phyloP scores from a whole-genome alignment of 1,140 invertebrate species.

The Harpegnathos saltator region DNA sequence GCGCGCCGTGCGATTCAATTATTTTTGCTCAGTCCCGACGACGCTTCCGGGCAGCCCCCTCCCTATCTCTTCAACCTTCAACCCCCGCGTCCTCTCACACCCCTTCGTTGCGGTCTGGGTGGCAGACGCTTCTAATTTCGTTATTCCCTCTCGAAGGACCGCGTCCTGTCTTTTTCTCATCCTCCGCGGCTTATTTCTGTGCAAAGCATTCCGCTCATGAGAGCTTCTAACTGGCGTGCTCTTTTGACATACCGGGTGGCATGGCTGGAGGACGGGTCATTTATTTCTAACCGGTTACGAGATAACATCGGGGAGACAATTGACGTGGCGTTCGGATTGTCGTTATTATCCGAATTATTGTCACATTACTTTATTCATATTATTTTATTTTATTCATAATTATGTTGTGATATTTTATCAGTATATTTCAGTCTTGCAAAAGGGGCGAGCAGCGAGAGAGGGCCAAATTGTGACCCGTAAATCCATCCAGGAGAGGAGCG shows the following conservation, averaged over 20 bases:
- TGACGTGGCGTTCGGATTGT: too few species aligned
- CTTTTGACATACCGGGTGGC: background rate
- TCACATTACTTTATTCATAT: background rate
- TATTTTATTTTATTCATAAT: background rate
- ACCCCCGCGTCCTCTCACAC: conserved; percentile 32
- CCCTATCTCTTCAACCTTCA: conserved; percentile 38
- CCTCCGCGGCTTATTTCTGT: conserved; percentile 39
- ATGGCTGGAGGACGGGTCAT: background rate
- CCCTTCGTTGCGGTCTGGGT: conserved; percentile 58
- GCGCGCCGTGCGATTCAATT: conserved; percentile 82
- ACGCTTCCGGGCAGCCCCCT: conserved; percentile 65
- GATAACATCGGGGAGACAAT: too few species aligned
- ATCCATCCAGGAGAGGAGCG: background rate
- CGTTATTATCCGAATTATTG: too few species aligned
- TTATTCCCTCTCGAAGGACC: conserved; percentile 59
- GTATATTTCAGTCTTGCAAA: background rate
- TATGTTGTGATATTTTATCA: background rate
- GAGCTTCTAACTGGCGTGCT: conserved; percentile 11
- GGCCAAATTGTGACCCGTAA: background rate
- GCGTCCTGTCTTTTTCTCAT: conserved; percentile 44
- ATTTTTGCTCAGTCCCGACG: conserved; percentile 79
- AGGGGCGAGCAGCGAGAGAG: background rate
- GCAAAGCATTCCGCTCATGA: conserved; percentile 33
- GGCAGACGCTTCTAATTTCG: conserved; percentile 80
- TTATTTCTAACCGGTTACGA: too few species aligned